Base-by-base conservation (phyloP, 2,888 invertebrate genomes). In the Coenonympha glycerion region DNA sequence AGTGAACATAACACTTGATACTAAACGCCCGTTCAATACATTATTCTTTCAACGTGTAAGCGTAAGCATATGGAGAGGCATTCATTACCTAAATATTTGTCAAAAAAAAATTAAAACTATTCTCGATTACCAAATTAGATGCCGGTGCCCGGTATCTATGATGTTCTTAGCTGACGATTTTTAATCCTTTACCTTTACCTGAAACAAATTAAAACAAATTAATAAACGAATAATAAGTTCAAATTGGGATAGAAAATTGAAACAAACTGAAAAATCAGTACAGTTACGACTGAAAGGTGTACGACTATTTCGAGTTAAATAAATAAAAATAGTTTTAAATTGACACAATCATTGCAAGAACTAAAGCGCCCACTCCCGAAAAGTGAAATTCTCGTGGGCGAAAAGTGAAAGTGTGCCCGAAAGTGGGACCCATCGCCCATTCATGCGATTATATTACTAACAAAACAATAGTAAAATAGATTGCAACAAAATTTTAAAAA, bases 101-200 rank as follows among this genome's bases (percentile, higher is more conserved):
- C 33, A 15, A n/a, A n/a, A n/a, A n/a, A n/a, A n/a, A n/a, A n/a
- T n/a, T n/a, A n/a, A 24, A 4, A 8, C 1, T 34, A 34, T 1
- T 15, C 4, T 1, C 8, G 5, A 36, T 1, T 18, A 33, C 16
- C 19, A n/a, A 13, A 21, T 13, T n/a, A 3, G 30, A 34, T 3
- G 36, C 9, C 9, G 30, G n/a, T n/a, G n/a, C n/a, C 9, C 9
- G 30, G n/a, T n/a, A n/a, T n/a, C 28, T 45, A 34, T 40, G 28
- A 44, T 16, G 24, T 41, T 21, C 8, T 15, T 39, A 1, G 36
- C 1, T 22, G 22, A 8, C 6, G 2, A 15, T n/a, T n/a, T n/a
- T n/a, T 18, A 18, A 18, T 16, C 13, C 50, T 79, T 80, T 76
- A 85, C 84, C 84, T 85, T 83, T 84, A 79, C 85, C 85, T 85